Conservation (phyloP, 1,140 invertebrate species). For the Tetraneura akinire region DNA sequence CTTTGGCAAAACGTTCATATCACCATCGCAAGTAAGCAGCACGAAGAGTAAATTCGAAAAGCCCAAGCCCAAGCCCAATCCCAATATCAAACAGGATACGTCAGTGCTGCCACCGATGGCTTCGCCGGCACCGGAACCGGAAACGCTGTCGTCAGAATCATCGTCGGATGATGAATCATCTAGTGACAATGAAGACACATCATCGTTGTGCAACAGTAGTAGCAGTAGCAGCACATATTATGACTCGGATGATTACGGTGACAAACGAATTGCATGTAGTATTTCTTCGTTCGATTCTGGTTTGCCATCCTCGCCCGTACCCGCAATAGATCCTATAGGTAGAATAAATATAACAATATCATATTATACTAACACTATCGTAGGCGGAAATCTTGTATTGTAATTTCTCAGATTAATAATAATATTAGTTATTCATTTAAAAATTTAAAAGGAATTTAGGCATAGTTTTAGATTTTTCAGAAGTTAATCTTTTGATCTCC, state of each 20-base stretch:
- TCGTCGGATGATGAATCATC: slow-evolving; percentile 25
- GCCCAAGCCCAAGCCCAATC: slow-evolving; percentile 13
- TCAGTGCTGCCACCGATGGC: background rate
- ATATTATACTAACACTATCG: too few species aligned
- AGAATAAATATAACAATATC: slow-evolving; percentile 12
- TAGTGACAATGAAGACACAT: background rate
- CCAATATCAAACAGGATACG: slow-evolving; percentile 3
- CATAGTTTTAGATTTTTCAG: too few species aligned
- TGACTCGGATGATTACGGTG: slow-evolving; percentile 43
- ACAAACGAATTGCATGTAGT: slow-evolving; percentile 35
- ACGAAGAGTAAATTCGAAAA: slow-evolving; percentile 43
- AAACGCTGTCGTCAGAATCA: background rate
- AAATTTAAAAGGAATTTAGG: too few species aligned
- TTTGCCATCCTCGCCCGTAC: slow-evolving; percentile 43
- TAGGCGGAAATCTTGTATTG: too few species aligned
- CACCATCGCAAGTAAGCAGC: slow-evolving; percentile 41
- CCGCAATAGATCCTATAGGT: slow-evolving; percentile 44
- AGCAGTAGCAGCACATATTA: slow-evolving; percentile 12
- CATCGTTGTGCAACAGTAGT: background rate
- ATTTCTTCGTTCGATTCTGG: slow-evolving; percentile 42
- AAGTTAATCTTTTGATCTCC: too few species aligned
- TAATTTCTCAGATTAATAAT: too few species aligned
- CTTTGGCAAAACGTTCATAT: slow-evolving; percentile 43
- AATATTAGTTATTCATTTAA: too few species aligned
- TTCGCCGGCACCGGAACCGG: background rate